phyloP scores from a whole-genome alignment of 1,140 invertebrate genomes.

The Metopolophium dirhodum region DNA sequence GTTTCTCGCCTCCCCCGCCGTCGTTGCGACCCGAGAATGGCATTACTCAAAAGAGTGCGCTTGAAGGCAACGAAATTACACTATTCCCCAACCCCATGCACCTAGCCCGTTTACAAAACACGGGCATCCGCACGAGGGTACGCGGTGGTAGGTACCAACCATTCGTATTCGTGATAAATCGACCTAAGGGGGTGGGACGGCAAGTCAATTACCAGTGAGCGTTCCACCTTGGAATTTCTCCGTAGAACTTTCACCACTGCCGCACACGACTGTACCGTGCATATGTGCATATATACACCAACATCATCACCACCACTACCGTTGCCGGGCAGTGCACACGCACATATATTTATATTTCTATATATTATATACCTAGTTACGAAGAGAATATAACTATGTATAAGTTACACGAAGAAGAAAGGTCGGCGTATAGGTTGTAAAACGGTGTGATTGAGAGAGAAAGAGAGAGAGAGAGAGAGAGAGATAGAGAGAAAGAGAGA shows the following conservation, averaged over 20 bases:
- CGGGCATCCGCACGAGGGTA: neutral
- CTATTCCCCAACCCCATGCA: neutral
- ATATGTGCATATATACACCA: neutral
- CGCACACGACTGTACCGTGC: neutral
- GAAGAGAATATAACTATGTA: neutral
- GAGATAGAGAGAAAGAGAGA: neutral
- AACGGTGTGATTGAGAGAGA: neutral
- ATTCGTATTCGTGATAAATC: conserved; percentile 57
- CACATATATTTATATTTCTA: neutral
- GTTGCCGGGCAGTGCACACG: neutral
- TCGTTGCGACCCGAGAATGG: conserved; percentile 21
- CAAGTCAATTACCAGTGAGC: conserved; percentile 52
- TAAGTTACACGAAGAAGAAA: conserved; percentile 3
- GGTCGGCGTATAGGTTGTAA: neutral
- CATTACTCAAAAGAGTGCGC: conserved; percentile 57
- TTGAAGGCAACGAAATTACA: conserved; percentile 55
- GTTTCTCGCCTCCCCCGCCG: conserved; percentile 29
- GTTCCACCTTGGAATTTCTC: conserved; percentile 52
- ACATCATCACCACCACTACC: neutral
- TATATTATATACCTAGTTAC: neutral
- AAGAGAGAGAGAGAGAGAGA: neutral
- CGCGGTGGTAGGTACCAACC: neutral
- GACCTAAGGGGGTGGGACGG: conserved; percentile 24
- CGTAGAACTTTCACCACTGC: conserved; percentile 43
- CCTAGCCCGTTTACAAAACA: neutral